Conservation (phyloP, 2,797 vertebrate species). For the Alcedo quadribrachys region DNA sequence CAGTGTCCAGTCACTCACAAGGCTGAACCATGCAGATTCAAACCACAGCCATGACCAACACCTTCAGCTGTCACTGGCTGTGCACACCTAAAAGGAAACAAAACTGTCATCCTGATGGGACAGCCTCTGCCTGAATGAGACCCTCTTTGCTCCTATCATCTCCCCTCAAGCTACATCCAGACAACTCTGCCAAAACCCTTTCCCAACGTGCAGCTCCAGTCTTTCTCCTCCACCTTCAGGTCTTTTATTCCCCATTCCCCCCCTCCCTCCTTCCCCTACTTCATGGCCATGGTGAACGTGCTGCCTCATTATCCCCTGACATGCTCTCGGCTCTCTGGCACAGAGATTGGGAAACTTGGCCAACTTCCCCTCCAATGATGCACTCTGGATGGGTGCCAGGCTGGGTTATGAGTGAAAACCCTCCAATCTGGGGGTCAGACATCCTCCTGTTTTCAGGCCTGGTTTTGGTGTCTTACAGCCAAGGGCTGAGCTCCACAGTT, state of each 20-base stretch:
- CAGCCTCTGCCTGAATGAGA: not conserved
- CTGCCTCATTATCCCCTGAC: not conserved
- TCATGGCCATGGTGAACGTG: not conserved
- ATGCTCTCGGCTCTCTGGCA: not conserved
- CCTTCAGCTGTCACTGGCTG: not conserved
- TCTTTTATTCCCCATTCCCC: not conserved
- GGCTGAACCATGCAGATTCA: not conserved
- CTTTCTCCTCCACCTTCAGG: not conserved
- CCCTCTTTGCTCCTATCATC: not conserved
- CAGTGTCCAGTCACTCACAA: not conserved
- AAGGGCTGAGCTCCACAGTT: not conserved
- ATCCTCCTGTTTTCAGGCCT: constrained; percentile 59
- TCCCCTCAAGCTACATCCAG: accelerated
- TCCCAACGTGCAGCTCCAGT: accelerated
- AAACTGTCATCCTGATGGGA: not conserved
- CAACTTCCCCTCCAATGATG: constrained; percentile 58
- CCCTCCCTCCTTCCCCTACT: not conserved
- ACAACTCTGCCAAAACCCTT: not conserved
- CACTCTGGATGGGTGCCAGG: not conserved
- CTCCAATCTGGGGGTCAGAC: constrained; percentile 39
- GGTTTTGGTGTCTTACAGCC: constrained; percentile 5
- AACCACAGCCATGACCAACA: accelerated
- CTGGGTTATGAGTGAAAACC: constrained; percentile 37
- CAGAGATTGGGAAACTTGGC: constrained; percentile 20
- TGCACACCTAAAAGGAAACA: not conserved